Conservation (phyloP, 2,797 vertebrate genomes). For the Xenentodon cancila region DNA sequence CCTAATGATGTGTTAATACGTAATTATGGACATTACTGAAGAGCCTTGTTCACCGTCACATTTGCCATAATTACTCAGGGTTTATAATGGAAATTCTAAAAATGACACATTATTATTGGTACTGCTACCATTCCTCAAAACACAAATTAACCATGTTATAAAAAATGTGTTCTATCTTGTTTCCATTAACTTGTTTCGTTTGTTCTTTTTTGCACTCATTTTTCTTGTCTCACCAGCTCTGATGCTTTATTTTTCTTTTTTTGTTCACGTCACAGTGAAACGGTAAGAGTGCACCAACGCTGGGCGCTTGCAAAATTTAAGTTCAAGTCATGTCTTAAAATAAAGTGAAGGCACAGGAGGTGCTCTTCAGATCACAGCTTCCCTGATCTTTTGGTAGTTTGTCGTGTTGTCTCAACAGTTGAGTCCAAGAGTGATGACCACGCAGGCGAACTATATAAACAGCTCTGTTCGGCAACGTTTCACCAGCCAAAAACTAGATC, state of each 20-base stretch:
- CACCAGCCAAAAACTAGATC: constrained; percentile 42
- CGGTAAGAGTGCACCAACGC: constrained; percentile 42
- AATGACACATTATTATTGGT: constrained; percentile 45
- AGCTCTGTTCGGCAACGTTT: constrained; percentile 47
- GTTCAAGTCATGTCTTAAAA: constrained; percentile 51
- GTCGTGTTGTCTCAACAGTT: constrained; percentile 25
- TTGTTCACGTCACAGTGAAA: constrained; percentile 62
- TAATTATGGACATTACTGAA: constrained; percentile 56
- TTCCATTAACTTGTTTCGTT: constrained; percentile 55
- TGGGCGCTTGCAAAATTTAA: constrained; percentile 44
- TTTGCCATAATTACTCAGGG: constrained; percentile 37
- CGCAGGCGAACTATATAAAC: constrained; percentile 46
- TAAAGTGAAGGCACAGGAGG: constrained; percentile 55
- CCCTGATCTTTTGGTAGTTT: constrained; percentile 21
- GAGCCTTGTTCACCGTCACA: constrained; percentile 14
- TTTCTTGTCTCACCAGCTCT: constrained; percentile 52
- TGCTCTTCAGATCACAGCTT: constrained; percentile 44
- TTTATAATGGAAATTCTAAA: constrained; percentile 43
- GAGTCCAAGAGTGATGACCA: constrained; percentile 36
- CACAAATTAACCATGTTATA: constrained; percentile 48
- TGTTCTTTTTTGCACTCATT: constrained; percentile 52
- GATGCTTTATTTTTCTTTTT: constrained; percentile 27
- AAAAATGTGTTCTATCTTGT: constrained; percentile 52
- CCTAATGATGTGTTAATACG: constrained; percentile 47
- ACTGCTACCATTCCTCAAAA: constrained; percentile 44